Conservation (phyloP, 2,113 vertebrate species). For the Rhabdomys dilectus region DNA sequence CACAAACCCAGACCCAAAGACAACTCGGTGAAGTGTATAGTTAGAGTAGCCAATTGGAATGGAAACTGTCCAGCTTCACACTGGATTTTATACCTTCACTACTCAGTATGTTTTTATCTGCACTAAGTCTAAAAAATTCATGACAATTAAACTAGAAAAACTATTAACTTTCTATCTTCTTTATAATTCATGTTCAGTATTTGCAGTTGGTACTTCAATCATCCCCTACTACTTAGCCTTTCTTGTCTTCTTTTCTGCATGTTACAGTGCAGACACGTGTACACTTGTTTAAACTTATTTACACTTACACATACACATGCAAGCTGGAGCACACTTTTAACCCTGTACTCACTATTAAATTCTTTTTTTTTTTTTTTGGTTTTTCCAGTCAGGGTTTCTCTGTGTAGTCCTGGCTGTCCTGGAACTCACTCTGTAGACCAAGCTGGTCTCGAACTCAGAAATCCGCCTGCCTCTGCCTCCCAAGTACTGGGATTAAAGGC, state of each 20-base stretch:
- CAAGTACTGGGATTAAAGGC: too few relatives aligned
- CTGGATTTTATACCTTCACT: not conserved
- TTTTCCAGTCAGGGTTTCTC: too few relatives aligned
- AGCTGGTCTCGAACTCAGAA: too few relatives aligned
- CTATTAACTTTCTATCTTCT: not conserved
- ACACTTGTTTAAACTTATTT: not conserved
- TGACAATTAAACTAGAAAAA: not conserved
- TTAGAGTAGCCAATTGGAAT: not conserved
- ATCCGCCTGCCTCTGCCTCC: too few relatives aligned
- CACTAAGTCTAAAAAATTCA: not conserved
- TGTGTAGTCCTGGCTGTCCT: too few relatives aligned
- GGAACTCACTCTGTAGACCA: too few relatives aligned
- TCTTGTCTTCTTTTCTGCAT: not conserved
- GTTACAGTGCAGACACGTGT: not conserved
- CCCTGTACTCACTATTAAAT: not conserved
- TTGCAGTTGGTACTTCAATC: not conserved
- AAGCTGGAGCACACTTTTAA: not conserved
- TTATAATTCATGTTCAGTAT: not conserved
- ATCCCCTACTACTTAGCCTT: not conserved
- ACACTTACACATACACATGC: not conserved
- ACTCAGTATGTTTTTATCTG: not conserved
- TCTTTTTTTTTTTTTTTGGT: slow-evolving; percentile 35
- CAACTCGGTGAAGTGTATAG: not conserved
- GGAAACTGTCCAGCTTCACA: not conserved
- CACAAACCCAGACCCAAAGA: not conserved